Evolutionary conservation across 2,888 invertebrate species (phyloP).

Genomic region (Thera britannica): DNA sequence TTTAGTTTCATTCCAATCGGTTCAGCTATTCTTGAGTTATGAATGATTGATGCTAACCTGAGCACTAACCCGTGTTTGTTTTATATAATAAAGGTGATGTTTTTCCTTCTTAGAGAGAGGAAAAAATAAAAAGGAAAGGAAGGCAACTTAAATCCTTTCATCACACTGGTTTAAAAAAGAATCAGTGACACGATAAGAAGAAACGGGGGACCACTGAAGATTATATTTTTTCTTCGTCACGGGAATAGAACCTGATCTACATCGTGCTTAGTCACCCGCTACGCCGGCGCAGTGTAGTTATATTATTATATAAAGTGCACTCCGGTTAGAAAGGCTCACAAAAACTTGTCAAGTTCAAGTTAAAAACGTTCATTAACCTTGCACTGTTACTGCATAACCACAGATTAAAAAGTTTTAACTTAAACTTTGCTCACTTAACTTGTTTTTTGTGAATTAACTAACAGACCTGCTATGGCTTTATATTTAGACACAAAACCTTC

Average conservation of each 20-base stretch:
- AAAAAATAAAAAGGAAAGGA: too few relatives aligned
- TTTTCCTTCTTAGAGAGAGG: too few relatives aligned
- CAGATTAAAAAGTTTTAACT: neutral
- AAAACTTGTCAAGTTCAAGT: conserved; percentile 43
- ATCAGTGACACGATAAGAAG: too few relatives aligned
- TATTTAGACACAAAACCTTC: neutral
- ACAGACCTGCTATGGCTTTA: neutral
- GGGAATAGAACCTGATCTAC: neutral
- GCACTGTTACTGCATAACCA: conserved; percentile 31
- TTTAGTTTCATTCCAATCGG: too few relatives aligned
- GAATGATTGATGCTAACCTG: too few relatives aligned
- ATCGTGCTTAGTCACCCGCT: neutral
- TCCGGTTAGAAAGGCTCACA: conserved; percentile 39
- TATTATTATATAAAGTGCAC: conserved; percentile 21
- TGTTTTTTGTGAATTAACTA: neutral
- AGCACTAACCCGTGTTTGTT: too few relatives aligned
- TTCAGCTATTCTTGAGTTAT: too few relatives aligned
- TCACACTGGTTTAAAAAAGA: too few relatives aligned
- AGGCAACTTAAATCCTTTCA: too few relatives aligned
- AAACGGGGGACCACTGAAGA: too few relatives aligned
- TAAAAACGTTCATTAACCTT: conserved; percentile 43
- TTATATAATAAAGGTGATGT: too few relatives aligned
- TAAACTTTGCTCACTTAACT: neutral
- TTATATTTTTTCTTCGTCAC: too few relatives aligned
- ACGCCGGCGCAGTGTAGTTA: neutral